Conservation (phyloP, 2,113 vertebrate genomes). For the Podiceps cristatus region DNA sequence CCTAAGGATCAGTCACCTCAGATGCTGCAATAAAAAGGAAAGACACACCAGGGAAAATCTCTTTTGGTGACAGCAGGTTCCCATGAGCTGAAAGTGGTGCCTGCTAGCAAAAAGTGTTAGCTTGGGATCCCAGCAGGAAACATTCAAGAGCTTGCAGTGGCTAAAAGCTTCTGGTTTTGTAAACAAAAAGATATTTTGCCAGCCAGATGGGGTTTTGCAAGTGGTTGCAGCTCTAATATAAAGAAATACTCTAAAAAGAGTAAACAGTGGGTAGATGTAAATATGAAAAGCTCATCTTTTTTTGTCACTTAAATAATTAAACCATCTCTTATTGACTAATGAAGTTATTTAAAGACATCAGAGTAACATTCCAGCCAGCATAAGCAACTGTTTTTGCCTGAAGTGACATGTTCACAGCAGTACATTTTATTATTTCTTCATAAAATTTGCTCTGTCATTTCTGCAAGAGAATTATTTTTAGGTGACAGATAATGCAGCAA, state of each 20-base stretch:
- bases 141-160: neutral
- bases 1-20: neutral
- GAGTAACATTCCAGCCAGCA: conserved; percentile 52
- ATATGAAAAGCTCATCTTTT: conserved; percentile 41
- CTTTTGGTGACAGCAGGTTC: conserved; percentile 47
- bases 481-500: neutral
- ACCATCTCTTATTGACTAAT: conserved; percentile 64
- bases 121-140: conserved; percentile 44
- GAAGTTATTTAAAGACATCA: conserved; percentile 72
- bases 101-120: conserved; percentile 51
- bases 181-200: conserved; percentile 49
- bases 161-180: conserved; percentile 51
- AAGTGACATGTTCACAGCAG: conserved; percentile 72
- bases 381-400: conserved; percentile 67
- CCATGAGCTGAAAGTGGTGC: conserved; percentile 30
- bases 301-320: conserved; percentile 77
- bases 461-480: conserved; percentile 61
- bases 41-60: conserved; percentile 21
- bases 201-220: conserved; percentile 46
- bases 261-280: conserved; percentile 65
- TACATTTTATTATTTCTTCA: conserved; percentile 54
- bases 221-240: conserved; percentile 39
- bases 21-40: conserved; percentile 4
- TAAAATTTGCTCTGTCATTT: conserved; percentile 62
- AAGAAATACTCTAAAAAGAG: conserved; percentile 53